phyloP scores from a whole-genome alignment of 2,888 invertebrate species.

The Cyrtodaria siliqua region DNA sequence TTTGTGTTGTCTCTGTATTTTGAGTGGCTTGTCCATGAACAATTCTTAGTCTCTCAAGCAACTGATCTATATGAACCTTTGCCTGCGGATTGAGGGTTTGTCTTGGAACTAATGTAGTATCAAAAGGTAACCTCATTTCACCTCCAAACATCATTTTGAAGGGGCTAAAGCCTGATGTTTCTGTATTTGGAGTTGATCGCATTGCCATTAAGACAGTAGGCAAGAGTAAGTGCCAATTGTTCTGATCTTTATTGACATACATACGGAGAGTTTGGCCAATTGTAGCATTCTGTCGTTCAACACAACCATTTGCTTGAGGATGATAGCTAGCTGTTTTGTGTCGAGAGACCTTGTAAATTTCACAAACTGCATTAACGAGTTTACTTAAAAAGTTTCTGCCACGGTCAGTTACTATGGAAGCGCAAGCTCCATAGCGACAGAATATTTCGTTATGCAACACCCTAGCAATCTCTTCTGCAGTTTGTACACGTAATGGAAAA shows the following conservation, averaged over 20 bases:
- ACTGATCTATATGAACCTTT: constrained; percentile 11
- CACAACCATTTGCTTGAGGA: constrained; percentile 45
- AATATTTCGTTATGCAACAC: constrained; percentile 38
- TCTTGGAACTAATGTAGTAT: constrained; percentile 17
- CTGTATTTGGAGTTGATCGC: constrained; percentile 26
- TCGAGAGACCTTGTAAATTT: constrained; percentile 43
- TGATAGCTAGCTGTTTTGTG: constrained; percentile 51
- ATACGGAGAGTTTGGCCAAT: constrained; percentile 36
- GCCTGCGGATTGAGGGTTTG: constrained; percentile 5
- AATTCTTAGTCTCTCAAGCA: constrained; percentile 19
- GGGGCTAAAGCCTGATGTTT: constrained; percentile 33
- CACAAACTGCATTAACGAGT: constrained; percentile 33
- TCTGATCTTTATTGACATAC: constrained; percentile 49
- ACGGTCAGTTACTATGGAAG: constrained; percentile 42
- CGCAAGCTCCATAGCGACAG: constrained; percentile 30
- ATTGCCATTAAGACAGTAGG: constrained; percentile 45
- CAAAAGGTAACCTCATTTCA: constrained; percentile 27
- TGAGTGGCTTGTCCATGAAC: constrained; percentile 22
- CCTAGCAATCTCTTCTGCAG: constrained; percentile 37
- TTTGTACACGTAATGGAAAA: constrained; percentile 44
- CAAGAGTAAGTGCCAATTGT: constrained; percentile 43
- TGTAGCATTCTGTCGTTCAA: constrained; percentile 47
- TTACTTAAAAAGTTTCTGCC: constrained; percentile 48
- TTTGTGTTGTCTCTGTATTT: constrained; percentile 20
- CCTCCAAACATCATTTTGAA: constrained; percentile 34